Conservation (phyloP, 1,140 invertebrate genomes). For the Halesus radiatus region DNA sequence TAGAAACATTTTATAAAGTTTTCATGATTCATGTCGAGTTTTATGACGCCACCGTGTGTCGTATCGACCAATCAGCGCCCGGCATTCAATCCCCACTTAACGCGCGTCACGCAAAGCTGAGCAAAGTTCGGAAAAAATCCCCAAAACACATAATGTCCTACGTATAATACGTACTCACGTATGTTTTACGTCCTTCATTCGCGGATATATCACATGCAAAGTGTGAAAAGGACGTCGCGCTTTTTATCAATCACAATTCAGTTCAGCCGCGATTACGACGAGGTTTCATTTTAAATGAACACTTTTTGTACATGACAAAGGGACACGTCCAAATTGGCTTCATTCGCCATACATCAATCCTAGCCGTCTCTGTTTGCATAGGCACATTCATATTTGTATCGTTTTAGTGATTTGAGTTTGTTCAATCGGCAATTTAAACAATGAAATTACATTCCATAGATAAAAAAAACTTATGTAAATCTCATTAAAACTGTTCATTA, state of each 20-base stretch:
- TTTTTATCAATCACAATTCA: slow-evolving; percentile 36
- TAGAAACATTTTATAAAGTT: slow-evolving; percentile 14
- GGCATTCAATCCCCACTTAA: slow-evolving; percentile 33
- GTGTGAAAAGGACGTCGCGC: slow-evolving; percentile 28
- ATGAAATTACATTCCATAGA: too few species aligned
- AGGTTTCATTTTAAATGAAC: slow-evolving; percentile 38
- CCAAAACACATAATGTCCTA: too few species aligned
- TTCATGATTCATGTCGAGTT: slow-evolving; percentile 12
- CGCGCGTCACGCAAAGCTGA: slow-evolving; percentile 40
- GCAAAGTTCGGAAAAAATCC: slow-evolving; percentile 16
- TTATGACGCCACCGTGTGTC: slow-evolving; percentile 32
- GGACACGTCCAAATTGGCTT: slow-evolving; percentile 32
- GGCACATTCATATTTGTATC: background rate
- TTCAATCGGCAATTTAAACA: background rate
- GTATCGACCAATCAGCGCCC: slow-evolving; percentile 35
- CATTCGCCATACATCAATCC: slow-evolving; percentile 6
- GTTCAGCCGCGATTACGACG: slow-evolving; percentile 32
- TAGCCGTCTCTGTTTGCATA: background rate
- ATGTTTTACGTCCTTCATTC: too few species aligned
- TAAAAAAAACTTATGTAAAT: too few species aligned
- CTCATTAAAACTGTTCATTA: too few species aligned
- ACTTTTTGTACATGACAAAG: slow-evolving; percentile 33
- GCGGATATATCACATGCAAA: background rate
- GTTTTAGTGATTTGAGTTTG: background rate
- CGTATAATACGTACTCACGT: too few species aligned